Evolutionary conservation across 2,797 vertebrate genomes (phyloP).

Genomic region (Propithecus deckenii): DNA sequence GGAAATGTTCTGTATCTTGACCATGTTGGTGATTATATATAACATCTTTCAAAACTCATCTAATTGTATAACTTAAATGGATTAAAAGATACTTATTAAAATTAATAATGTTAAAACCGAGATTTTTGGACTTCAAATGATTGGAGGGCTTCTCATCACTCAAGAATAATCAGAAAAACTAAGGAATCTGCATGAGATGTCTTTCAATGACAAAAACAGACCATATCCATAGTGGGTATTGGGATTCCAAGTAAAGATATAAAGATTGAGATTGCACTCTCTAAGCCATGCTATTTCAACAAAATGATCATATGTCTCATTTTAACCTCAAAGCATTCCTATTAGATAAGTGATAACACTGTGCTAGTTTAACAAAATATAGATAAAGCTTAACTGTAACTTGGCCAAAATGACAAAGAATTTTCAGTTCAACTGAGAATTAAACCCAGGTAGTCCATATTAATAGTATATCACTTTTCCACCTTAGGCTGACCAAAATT

Average conservation of each 20-base stretch:
- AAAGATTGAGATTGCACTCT: not conserved
- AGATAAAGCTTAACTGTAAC: not conserved
- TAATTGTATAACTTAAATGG: not conserved
- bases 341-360: not conserved
- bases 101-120: not conserved
- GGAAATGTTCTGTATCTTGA: not conserved
- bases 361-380: not conserved
- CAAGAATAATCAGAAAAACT: constrained; percentile 2
- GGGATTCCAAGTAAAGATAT: not conserved
- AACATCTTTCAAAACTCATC: not conserved
- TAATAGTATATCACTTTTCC: not conserved
- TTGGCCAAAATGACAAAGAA: not conserved
- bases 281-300: not conserved
- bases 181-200: not conserved
- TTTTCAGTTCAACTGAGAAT: not conserved
- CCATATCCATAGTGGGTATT: not conserved
- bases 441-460: not conserved
- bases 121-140: not conserved
- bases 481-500: not conserved
- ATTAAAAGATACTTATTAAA: not conserved
- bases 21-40: not conserved
- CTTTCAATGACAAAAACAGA: not conserved
- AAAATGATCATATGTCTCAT: not conserved
- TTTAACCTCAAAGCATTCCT: not conserved
- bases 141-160: not conserved